Evolutionary conservation across 1,140 invertebrate genomes (phyloP).

Genomic region (Calycopis cecrops): DNA sequence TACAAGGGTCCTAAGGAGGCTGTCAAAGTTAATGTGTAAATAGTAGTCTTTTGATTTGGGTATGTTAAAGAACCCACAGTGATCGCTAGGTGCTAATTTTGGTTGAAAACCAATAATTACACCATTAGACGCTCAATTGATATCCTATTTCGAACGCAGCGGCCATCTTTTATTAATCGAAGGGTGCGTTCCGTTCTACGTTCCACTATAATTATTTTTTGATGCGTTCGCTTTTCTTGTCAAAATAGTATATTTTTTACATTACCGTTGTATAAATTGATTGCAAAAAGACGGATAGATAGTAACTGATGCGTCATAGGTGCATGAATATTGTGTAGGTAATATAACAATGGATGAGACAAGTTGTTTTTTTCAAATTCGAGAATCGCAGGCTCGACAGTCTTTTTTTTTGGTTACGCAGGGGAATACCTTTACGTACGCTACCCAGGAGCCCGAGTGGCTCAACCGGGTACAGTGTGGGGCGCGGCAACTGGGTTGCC

Average conservation of each 20-base stretch:
- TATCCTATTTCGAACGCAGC: slow-evolving; percentile 52
- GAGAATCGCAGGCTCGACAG: too few species aligned
- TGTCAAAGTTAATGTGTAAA: slow-evolving; percentile 72
- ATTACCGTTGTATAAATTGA: slow-evolving; percentile 14
- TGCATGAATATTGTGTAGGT: not conserved
- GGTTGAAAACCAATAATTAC: slow-evolving; percentile 57
- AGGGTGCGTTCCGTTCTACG: slow-evolving; percentile 33
- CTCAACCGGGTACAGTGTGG: too few species aligned
- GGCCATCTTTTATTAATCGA: slow-evolving; percentile 34
- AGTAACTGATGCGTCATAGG: not conserved
- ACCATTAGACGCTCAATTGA: slow-evolving; percentile 66
- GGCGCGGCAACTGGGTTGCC: too few species aligned
- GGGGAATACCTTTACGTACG: too few species aligned
- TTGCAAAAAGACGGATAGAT: slow-evolving; percentile 12
- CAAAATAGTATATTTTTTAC: slow-evolving; percentile 43
- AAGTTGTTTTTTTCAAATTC: too few species aligned
- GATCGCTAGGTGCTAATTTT: slow-evolving; percentile 63
- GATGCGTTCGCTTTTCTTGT: slow-evolving; percentile 40
- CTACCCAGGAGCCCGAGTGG: too few species aligned
- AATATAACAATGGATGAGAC: too few species aligned
- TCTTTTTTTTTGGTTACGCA: too few species aligned
- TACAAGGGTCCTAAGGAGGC: slow-evolving; percentile 58
- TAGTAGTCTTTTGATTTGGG: slow-evolving; percentile 54
- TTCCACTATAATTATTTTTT: slow-evolving; percentile 41
- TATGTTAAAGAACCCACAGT: slow-evolving; percentile 46